A percentile compares a stretch with the other conserved stretches of the same genome.
phyloP scores from a whole-genome alignment of 2,888 invertebrate species.

The Caenorhabditis sinica region DNA sequence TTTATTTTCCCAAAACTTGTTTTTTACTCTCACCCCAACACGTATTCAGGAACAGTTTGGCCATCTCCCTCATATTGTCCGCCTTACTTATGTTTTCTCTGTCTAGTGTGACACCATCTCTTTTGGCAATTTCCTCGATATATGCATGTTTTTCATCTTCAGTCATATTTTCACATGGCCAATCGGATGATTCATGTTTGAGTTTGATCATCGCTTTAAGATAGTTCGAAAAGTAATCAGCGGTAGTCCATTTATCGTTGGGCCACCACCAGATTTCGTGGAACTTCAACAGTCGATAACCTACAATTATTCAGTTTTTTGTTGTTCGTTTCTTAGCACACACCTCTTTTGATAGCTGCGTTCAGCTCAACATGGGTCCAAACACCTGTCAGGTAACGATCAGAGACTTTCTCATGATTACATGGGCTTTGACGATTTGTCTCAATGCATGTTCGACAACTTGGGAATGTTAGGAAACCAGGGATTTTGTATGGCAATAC shows the following conservation, averaged over 20 bases:
- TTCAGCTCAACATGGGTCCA: slow-evolving; percentile 9
- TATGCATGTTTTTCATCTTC: neutral
- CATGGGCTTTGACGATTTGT: neutral
- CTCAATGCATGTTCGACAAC: slow-evolving; percentile 5
- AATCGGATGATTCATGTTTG: slow-evolving; percentile 8
- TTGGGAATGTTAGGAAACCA: slow-evolving; percentile 9
- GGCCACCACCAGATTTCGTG: slow-evolving; percentile 24
- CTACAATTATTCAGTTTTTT: no score
- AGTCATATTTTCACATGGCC: slow-evolving; percentile 4
- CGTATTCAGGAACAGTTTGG: slow-evolving; percentile 6
- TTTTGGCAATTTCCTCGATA: neutral
- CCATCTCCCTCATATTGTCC: slow-evolving; percentile 20
- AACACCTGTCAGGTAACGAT: neutral
- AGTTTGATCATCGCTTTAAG: slow-evolving; percentile 1
- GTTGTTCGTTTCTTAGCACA: neutral
- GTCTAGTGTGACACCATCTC: slow-evolving; percentile 1
- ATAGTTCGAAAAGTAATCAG: slow-evolving; percentile 13
- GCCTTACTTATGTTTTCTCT: slow-evolving; percentile 1
- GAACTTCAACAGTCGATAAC: neutral
- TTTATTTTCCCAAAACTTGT: neutral
- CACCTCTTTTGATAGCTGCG: neutral
- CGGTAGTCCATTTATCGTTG: neutral
- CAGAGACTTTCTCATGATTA: neutral
- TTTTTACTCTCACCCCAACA: slow-evolving; percentile 7
- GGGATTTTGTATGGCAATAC: slow-evolving; percentile 9